Evolutionary conservation across 2,113 vertebrate genomes (phyloP).

Genomic region (Dipodomys ordii): DNA sequence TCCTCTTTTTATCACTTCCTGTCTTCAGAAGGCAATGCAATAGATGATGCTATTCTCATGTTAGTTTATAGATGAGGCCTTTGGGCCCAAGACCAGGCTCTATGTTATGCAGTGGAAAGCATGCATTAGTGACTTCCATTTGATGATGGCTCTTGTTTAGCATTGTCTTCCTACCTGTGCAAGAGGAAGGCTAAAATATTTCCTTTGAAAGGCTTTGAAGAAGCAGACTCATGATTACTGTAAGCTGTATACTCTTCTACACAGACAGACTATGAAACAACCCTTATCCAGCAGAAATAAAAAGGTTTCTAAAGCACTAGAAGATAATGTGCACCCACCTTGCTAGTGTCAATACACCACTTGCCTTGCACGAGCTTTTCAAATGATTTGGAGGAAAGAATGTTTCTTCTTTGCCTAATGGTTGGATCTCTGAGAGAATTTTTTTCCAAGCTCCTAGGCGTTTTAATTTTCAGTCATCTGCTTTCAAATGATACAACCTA

Average conservation of each 20-base stretch:
- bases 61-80: background rate
- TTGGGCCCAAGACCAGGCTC: background rate
- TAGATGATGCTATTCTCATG: background rate
- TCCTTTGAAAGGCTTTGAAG: conserved; percentile 41
- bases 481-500: conserved; percentile 18
- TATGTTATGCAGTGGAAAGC: background rate
- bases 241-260: background rate
- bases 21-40: background rate
- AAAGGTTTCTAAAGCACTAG: background rate
- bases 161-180: background rate
- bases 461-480: conserved; percentile 29
- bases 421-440: conserved; percentile 7
- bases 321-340: background rate
- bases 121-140: background rate
- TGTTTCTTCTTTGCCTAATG: conserved; percentile 9
- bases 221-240: background rate
- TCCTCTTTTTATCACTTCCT: background rate
- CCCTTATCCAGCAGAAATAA: background rate
- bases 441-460: background rate
- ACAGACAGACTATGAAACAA: background rate
- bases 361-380: background rate
- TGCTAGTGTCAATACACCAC: conserved; percentile 1
- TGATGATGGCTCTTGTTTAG: background rate
- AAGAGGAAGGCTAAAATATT: background rate
- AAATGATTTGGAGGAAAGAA: background rate